Base-by-base conservation (phyloP, 1,140 invertebrate species). In the Leptopilina boulardi region DNA sequence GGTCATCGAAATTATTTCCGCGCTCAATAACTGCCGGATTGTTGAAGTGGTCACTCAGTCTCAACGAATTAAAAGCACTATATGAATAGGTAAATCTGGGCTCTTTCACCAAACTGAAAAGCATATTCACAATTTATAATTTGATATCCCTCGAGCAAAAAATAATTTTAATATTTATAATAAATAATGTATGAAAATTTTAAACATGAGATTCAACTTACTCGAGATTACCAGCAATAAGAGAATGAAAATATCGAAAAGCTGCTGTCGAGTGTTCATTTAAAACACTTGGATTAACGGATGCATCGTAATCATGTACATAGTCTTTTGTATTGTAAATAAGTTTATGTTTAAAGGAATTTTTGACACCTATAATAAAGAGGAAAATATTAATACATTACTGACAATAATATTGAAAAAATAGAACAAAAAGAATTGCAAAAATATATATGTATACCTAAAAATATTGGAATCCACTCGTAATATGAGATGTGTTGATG, bases 221-320 rank as follows among this genome's bases (percentile, higher is more conserved):
- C 96, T 95, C 93, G 70, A 96, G 91, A 85, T 93, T 92, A 75
- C 96, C 96, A 82, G 95, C 94, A 71, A 97, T 96, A 66, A 96
- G 91, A 0, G 95, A 94, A 87, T 98, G 97, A 91, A 97, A 97
- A 84, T 96, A 96, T 91, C 97, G 94, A 86, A 96, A 97, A 0
- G 96, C 97, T 11, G 96, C 96, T 0, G 94, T 96, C 0, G 96
- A 94, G 84, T 98, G 97, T 84, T 96, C 96, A 84, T 98, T 97
- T 2, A 97, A 88, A 2, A 97, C 92, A 0, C 94, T 93, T 0
- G 96, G 95, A 89, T 98, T 94, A 0, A 97, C 93, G 26, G 92
- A 91, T 0, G 94, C 91, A 86, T 98, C 93, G 88, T 99, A 99
- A 79, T 98, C 98, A 79, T 95, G 94, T 13, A 98, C 95, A 83